Evolutionary conservation across 2,113 vertebrate species (phyloP).

Genomic region (Platysteira castanea): DNA sequence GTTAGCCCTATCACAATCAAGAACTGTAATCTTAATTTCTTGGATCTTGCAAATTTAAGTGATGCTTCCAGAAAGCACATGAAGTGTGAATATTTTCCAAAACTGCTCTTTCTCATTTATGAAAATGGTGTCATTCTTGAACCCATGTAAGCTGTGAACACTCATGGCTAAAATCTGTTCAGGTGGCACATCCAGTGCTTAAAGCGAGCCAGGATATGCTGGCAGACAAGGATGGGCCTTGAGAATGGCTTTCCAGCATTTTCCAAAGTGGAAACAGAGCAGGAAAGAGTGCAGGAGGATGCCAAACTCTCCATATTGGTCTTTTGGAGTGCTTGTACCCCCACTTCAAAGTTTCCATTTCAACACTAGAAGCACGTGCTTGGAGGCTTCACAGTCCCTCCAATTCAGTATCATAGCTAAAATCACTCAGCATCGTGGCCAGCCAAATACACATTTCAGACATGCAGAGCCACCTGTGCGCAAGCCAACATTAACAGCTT

Average conservation of each 20-base stretch:
- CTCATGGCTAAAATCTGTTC: not conserved
- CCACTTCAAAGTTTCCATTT: not conserved
- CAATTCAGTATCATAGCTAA: not conserved
- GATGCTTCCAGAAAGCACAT: not conserved
- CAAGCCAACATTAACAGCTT: not conserved
- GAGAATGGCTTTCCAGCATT: not conserved
- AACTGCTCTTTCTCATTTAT: not conserved
- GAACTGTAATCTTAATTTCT: not conserved
- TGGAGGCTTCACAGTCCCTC: not conserved
- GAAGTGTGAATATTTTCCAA: not conserved
- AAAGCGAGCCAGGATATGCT: not conserved
- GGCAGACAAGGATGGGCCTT: not conserved
- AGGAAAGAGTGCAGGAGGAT: not conserved
- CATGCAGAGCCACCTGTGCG: not conserved
- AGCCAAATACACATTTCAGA: not conserved
- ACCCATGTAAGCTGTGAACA: not conserved
- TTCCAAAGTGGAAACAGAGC: not conserved
- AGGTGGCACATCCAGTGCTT: not conserved
- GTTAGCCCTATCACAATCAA: not conserved
- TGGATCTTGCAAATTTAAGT: not conserved
- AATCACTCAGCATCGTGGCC: not conserved
- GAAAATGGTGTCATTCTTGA: not conserved
- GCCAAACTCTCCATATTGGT: not conserved
- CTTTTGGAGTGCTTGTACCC: not conserved
- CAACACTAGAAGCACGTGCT: fast-evolving